phyloP scores from a whole-genome alignment of 1,140 invertebrate genomes.

The Drosophila trapezifrons region DNA sequence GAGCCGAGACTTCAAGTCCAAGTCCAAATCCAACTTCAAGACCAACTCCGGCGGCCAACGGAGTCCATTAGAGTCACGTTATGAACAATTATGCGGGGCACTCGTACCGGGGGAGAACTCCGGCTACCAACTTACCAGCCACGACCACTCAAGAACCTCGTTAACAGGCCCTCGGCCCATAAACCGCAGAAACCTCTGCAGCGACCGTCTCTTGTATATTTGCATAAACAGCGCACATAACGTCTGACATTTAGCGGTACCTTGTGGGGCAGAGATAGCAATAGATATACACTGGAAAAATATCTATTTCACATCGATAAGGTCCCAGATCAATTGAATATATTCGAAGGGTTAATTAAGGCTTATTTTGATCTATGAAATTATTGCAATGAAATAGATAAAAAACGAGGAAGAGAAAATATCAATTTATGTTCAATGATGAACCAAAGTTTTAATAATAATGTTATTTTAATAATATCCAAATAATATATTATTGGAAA shows the following conservation, averaged over 20 bases:
- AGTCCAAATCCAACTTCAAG: constrained; percentile 38
- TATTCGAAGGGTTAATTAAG: neutral
- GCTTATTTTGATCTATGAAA: neutral
- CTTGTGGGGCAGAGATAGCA: constrained; percentile 22
- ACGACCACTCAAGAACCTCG: constrained; percentile 56
- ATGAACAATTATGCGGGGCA: constrained; percentile 67
- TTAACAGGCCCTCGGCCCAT: constrained; percentile 55
- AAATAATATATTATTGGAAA: too few relatives aligned
- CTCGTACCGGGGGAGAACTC: constrained; percentile 24
- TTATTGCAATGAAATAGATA: neutral
- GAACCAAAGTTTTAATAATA: too few relatives aligned
- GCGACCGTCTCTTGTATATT: constrained; percentile 49
- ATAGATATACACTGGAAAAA: constrained; percentile 6
- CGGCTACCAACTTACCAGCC: constrained; percentile 35
- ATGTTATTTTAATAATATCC: too few relatives aligned
- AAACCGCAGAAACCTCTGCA: constrained; percentile 36
- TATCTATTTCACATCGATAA: neutral
- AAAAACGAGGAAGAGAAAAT: too few relatives aligned
- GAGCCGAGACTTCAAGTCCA: constrained; percentile 28
- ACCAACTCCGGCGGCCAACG: constrained; percentile 22
- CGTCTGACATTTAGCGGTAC: constrained; percentile 73
- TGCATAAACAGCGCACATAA: constrained; percentile 79
- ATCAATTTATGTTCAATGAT: too few relatives aligned
- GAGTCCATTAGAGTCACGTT: constrained; percentile 75
- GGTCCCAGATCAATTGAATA: neutral